Evolutionary conservation across 2,888 invertebrate species (phyloP).

Genomic region (Nymphalis urticae): DNA sequence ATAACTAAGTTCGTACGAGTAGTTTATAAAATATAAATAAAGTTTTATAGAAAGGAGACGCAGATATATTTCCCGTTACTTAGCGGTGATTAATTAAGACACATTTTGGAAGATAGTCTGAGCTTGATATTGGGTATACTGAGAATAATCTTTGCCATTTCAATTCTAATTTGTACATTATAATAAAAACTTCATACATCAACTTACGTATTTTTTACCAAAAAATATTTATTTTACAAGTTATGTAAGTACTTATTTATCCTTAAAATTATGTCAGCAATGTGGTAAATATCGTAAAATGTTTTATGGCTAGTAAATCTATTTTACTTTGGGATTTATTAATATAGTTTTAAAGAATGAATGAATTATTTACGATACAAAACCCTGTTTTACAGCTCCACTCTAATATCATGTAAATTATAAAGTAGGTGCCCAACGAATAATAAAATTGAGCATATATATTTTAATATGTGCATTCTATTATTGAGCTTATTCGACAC

Average conservation of each 20-base stretch:
- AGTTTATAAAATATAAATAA: conserved; percentile 11
- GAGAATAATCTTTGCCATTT: too few relatives aligned
- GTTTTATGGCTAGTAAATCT: conserved; percentile 14
- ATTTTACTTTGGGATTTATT: conserved; percentile 16
- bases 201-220: too few relatives aligned
- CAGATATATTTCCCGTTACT: conserved; percentile 16
- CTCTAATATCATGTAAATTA: neutral
- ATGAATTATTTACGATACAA: conserved; percentile 19
- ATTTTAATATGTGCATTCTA: too few relatives aligned
- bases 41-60: conserved; percentile 11
- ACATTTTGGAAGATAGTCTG: conserved; percentile 27
- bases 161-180: too few relatives aligned
- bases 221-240: too few relatives aligned
- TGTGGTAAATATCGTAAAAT: conserved; percentile 32
- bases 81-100: conserved; percentile 29
- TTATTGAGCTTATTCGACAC: too few relatives aligned
- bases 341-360: conserved; percentile 15
- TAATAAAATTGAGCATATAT: too few relatives aligned
- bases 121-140: conserved; percentile 15
- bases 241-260: too few relatives aligned
- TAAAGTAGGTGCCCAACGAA: too few relatives aligned
- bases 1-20: neutral
- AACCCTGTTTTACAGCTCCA: neutral
- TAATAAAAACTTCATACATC: too few relatives aligned
- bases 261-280: conserved; percentile 28